Conservation (phyloP, 2,113 vertebrate genomes). For the Hemibagrus wyckioides region DNA sequence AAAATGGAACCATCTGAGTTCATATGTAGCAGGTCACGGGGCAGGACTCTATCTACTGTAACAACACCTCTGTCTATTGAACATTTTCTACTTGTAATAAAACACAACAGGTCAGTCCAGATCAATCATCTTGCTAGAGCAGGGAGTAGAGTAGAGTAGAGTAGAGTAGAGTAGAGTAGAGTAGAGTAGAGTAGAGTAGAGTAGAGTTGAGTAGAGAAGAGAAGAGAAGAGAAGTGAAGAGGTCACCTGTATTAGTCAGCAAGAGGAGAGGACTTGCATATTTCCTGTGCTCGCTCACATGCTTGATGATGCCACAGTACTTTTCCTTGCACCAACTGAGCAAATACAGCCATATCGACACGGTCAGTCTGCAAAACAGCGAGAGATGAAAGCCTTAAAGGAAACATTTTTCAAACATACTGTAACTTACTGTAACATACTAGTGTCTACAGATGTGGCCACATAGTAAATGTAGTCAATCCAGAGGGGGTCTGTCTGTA, state of each 20-base stretch:
- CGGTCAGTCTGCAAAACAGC: slow-evolving; percentile 74
- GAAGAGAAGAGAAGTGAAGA: not conserved
- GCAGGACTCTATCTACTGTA: not conserved
- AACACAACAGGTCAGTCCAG: not conserved
- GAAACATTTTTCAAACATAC: not conserved
- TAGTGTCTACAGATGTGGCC: too few species aligned
- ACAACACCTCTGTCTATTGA: not conserved
- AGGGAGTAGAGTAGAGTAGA: not conserved
- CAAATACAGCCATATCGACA: slow-evolving; percentile 91
- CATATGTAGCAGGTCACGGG: not conserved
- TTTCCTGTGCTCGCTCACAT: slow-evolving; percentile 73
- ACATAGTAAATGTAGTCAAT: not conserved
- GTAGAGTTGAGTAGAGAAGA: too few species aligned
- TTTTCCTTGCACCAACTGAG: slow-evolving; percentile 76
- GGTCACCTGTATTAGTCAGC: slow-evolving; percentile 81
- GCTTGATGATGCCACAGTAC: slow-evolving; percentile 86
- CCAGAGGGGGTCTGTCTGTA: not conserved
- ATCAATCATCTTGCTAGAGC: not conserved
- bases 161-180: too few species aligned
- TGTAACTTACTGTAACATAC: not conserved
- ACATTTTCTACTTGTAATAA: not conserved
- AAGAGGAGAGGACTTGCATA: slow-evolving; percentile 82
- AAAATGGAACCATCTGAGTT: not conserved
- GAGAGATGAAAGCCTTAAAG: not conserved
- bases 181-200: too few species aligned